These are phyloP conservation scores for Thamnophis elegans DNA, from an alignment of 2,797 vertebrate species.

Conservation along the genomic window DNA sequence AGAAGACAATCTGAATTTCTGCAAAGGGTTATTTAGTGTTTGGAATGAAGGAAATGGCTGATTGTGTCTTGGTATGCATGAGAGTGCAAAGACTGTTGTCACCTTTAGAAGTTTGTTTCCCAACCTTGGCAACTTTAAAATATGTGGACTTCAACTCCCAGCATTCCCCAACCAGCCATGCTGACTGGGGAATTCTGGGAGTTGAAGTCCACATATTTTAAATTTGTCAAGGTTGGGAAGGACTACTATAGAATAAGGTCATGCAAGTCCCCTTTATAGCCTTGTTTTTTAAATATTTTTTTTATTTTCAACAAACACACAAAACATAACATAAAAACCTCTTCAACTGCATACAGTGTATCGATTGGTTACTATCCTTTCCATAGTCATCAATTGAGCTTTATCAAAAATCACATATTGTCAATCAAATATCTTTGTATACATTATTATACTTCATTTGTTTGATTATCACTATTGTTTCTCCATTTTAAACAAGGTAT, in stretches of 20 bases:
- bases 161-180: not conserved
- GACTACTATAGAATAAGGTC: not conserved
- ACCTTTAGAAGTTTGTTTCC: not conserved
- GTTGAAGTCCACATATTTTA: too few species aligned
- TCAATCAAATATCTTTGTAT: too few species aligned
- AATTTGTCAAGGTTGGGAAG: too few species aligned
- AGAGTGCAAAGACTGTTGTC: not conserved
- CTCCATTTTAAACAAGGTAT: too few species aligned
- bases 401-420: too few species aligned
- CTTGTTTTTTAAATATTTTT: not conserved
- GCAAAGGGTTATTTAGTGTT: not conserved
- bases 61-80: not conserved
- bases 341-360: too few species aligned
- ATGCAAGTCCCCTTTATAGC: not conserved
- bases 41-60: not conserved
- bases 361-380: too few species aligned
- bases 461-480: too few species aligned
- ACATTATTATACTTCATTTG: too few species aligned
- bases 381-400: too few species aligned
- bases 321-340: too few species aligned
- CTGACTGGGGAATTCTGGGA: not conserved
- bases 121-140: not conserved
- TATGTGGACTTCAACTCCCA: not conserved
- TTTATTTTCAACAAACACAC: too few species aligned
- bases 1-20: not conserved